Evolutionary conservation across 2,113 vertebrate species (phyloP).

Genomic region (Aegotheles bennettii): DNA sequence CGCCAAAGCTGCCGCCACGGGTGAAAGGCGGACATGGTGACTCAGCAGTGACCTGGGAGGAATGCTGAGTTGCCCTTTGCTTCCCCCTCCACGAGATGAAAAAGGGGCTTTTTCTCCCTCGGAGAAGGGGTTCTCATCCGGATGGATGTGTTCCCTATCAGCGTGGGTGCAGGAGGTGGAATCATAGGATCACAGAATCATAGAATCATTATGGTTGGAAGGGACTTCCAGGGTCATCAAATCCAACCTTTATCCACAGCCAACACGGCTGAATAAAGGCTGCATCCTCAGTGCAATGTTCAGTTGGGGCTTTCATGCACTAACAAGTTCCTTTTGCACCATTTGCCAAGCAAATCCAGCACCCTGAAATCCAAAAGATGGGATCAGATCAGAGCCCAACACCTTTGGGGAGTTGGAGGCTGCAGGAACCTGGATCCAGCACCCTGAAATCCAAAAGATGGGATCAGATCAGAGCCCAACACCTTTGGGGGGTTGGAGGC

Average conservation of each 20-base stretch:
- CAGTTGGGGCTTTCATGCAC: fast-evolving
- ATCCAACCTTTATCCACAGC: too few species aligned
- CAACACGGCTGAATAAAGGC: fast-evolving
- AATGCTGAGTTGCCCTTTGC: neutral
- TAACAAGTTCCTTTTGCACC: neutral
- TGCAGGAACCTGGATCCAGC: fast-evolving
- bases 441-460: fast-evolving
- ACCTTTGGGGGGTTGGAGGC: neutral
- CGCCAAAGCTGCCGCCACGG: fast-evolving
- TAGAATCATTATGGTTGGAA: too few species aligned
- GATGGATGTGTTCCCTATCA: neutral
- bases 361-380: fast-evolving
- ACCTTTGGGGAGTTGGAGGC: neutral
- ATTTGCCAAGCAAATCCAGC: neutral
- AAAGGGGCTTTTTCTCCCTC: neutral
- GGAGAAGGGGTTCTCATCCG: neutral
- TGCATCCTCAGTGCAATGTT: neutral
- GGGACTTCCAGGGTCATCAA: too few species aligned
- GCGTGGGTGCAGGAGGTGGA: fast-evolving
- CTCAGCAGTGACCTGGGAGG: neutral
- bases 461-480: neutral
- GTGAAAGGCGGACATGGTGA: neutral
- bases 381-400: neutral
- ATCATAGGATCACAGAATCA: too few species aligned
- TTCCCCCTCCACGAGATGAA: neutral